Conservation (phyloP, 2,113 vertebrate species). For the Cynocephalus volans region DNA sequence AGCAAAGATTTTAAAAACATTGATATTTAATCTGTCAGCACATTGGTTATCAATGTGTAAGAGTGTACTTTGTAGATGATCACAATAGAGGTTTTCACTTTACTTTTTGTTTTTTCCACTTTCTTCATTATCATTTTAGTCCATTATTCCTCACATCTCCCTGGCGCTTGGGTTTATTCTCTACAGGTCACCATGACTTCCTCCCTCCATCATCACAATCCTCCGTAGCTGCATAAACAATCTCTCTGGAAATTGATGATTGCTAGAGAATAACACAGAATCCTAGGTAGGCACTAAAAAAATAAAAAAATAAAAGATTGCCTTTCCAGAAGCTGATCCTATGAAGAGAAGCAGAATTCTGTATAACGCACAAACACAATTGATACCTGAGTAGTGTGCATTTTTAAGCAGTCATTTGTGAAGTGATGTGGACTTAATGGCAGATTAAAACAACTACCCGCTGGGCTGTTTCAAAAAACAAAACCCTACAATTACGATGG, state of each 20-base stretch:
- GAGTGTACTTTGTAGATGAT: not conserved
- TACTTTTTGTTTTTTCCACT: slow-evolving; percentile 37
- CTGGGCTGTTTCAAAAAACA: slow-evolving; percentile 71
- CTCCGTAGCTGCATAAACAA: slow-evolving; percentile 63
- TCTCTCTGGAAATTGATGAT: slow-evolving; percentile 66
- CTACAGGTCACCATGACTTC: slow-evolving; percentile 60
- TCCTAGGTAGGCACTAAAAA: slow-evolving; percentile 19
- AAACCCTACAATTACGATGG: slow-evolving; percentile 67
- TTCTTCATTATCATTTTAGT: not conserved
- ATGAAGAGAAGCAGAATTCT: slow-evolving; percentile 55
- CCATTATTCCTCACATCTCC: slow-evolving; percentile 41
- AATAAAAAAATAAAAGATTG: slow-evolving; percentile 44
- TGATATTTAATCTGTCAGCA: not conserved
- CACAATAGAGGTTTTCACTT: not conserved
- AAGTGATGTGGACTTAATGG: slow-evolving; percentile 68
- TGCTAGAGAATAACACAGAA: slow-evolving; percentile 29
- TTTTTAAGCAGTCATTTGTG: slow-evolving; percentile 75
- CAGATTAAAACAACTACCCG: slow-evolving; percentile 62
- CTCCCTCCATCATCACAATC: not conserved
- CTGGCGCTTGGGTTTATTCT: not conserved
- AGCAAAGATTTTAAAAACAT: not conserved
- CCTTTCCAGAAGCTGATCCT: slow-evolving; percentile 54
- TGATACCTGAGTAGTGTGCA: not conserved
- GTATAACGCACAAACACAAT: slow-evolving; percentile 35
- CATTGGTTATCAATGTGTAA: not conserved